Evolutionary conservation across 2,888 invertebrate species (phyloP), one percentile per base, ranked within the genome.

Genomic region (Melanchra persicariae): DNA sequence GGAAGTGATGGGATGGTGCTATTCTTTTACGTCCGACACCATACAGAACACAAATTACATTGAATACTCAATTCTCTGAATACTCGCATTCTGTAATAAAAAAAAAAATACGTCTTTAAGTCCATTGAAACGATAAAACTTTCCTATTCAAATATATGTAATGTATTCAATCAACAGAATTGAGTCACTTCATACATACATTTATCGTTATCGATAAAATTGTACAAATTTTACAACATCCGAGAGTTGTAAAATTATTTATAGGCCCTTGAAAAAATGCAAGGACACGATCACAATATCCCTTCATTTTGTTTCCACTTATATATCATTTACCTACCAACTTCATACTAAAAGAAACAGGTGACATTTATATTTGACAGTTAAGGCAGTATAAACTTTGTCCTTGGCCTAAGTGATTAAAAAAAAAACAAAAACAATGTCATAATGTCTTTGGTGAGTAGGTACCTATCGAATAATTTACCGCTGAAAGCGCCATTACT

Each of bases 401-500:
- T 24, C 15, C 47, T 19, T 57, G 47, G 47, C 8, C 40, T 19
- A 10, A 10, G 26, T 30, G 30, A 30, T 6, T 26, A 3, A 71
- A n/a, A 61, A 57, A 24, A 52, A 17, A 49, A 72, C 12, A 24
- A 47, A 17, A 52, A 72, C 12, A 45, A 40, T 24, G 26, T n/a
- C 9, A 61, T n/a, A 40, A 40, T 68, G 59, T 26, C 6, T 9
- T 7, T 40, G 67, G 43, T 57, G 8, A 57, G 54, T 24, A 71
- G 5, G 34, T 70, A 22, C 19, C 30, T 37, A 26, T 63, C 70
- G 69, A n/a, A 76, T 71, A 68, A 83, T 73, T 81, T 77, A 66
- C 43, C 60, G 71, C 52, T 82, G 68, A 85, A 83, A 87, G 81
- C 77, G 19, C 75, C 85, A 84, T 85, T 87, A 84, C 24, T 69